phyloP scores from a whole-genome alignment of 2,888 invertebrate genomes.

The Tromatobia lineatoria region DNA sequence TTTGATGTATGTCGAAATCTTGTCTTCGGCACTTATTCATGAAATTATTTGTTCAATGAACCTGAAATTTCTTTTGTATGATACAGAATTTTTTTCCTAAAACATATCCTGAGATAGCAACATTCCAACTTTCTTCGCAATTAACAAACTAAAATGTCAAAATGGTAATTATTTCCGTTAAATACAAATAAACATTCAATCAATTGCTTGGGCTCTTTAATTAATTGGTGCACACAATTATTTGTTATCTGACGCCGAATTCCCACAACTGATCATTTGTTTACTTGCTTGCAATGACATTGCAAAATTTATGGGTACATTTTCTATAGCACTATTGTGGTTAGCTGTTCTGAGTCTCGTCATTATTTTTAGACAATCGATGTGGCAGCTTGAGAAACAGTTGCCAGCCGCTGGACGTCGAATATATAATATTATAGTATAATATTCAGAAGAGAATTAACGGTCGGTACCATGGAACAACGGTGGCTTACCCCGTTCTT shows the following conservation, averaged over 20 bases:
- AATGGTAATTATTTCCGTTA: too few species aligned
- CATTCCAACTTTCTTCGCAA: too few species aligned
- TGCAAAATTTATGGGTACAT: background rate
- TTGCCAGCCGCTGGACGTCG: background rate
- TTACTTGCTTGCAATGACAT: background rate
- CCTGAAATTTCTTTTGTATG: too few species aligned
- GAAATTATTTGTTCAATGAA: too few species aligned
- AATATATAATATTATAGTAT: slow-evolving; percentile 44
- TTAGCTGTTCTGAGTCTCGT: background rate
- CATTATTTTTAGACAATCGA: slow-evolving; percentile 17
- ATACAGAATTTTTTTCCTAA: too few species aligned
- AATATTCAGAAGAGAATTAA: slow-evolving; percentile 65
- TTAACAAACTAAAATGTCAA: too few species aligned
- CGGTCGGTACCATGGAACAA: slow-evolving; percentile 62
- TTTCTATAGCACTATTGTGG: background rate
- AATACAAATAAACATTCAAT: too few species aligned
- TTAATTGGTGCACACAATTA: too few species aligned
- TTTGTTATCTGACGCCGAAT: background rate
- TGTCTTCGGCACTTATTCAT: too few species aligned
- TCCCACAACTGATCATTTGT: background rate
- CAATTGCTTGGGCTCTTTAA: too few species aligned
- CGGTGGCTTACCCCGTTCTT: slow-evolving; percentile 65
- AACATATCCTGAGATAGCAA: too few species aligned
- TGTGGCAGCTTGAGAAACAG: slow-evolving; percentile 3
- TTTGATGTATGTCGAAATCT: too few species aligned